Percentiles rank a stretch among this genome's conserved stretches.
Evolutionary conservation across 2,113 vertebrate species (phyloP).

Genomic region (Triplophysa tibetana): DNA sequence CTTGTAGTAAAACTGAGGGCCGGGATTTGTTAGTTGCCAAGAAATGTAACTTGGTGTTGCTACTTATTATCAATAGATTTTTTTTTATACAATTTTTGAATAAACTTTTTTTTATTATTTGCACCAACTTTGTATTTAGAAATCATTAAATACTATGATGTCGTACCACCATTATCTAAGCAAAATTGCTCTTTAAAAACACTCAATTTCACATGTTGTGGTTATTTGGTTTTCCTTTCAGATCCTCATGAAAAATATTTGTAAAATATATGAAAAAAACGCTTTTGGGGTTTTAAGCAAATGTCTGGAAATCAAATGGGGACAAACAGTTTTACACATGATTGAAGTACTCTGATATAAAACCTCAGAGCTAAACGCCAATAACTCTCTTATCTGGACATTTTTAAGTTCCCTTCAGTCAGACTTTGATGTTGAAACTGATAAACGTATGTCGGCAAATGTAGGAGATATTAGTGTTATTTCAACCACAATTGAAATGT

Average conservation of each 20-base stretch:
- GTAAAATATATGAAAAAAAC: no score
- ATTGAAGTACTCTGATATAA: conserved; percentile 8
- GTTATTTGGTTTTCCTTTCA: neutral
- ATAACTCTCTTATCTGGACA: conserved; percentile 25
- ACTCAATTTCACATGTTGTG: neutral
- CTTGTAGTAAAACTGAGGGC: neutral
- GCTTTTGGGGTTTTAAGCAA: neutral
- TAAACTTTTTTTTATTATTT: no score
- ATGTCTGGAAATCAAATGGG: conserved; percentile 7
- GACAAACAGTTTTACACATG: conserved; percentile 1
- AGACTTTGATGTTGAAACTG: conserved; percentile 40
- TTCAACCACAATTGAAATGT: conserved; percentile 31
- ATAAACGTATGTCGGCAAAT: conserved; percentile 22
- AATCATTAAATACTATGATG: no score
- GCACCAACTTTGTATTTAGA: no score
- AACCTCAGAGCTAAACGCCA: conserved; percentile 1
- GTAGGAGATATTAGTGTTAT: conserved; percentile 26
- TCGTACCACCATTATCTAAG: neutral
- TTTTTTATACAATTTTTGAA: no score
- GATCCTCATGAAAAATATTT: neutral
- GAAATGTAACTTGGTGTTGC: neutral
- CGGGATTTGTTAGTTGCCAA: neutral
- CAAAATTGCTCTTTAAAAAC: no score
- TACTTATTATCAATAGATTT: no score
- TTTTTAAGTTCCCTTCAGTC: conserved; percentile 38